Conservation (phyloP, 2,113 vertebrate species). For the Alosa alosa region DNA sequence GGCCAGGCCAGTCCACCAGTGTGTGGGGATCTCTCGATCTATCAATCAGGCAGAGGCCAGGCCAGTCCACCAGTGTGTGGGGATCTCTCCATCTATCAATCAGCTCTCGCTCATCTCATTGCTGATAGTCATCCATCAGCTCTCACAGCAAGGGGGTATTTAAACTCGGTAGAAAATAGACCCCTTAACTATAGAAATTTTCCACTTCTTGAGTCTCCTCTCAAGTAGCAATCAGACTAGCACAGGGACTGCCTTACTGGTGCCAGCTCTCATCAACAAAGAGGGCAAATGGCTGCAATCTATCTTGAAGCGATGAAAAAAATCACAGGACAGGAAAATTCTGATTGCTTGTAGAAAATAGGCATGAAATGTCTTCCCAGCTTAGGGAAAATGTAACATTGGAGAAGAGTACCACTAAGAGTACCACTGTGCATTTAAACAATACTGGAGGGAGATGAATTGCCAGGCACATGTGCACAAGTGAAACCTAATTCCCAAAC, state of each 20-base stretch:
- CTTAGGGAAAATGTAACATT: background rate
- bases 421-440: background rate
- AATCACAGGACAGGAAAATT: background rate
- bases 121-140: slow-evolving; percentile 16
- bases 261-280: background rate
- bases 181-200: background rate
- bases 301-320: background rate
- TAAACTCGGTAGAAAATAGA: background rate
- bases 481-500: background rate
- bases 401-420: background rate
- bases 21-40: background rate
- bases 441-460: background rate
- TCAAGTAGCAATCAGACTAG: background rate
- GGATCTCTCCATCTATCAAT: slow-evolving; percentile 20
- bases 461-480: background rate
- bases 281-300: background rate
- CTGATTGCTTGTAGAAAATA: background rate
- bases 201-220: background rate
- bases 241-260: background rate
- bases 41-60: too few species aligned
- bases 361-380: background rate
- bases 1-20: background rate
- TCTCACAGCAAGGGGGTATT: background rate
- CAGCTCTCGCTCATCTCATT: background rate
- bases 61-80: background rate